Percentiles rank a stretch among this genome's conserved stretches.
phyloP scores from a whole-genome alignment of 2,113 vertebrate species.

The Dendropsophus ebraccatus region DNA sequence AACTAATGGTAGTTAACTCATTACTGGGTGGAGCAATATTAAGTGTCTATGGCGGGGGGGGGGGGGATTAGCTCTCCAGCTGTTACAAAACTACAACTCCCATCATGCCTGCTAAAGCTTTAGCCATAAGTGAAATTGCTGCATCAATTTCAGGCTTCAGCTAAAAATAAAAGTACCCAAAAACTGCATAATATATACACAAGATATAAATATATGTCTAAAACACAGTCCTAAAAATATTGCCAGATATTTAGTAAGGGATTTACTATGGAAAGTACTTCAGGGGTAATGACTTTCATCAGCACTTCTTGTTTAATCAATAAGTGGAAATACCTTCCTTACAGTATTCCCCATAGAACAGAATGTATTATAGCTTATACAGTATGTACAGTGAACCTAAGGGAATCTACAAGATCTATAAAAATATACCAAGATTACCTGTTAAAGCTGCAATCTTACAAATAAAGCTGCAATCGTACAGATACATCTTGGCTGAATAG shows the following conservation, averaged over 20 bases:
- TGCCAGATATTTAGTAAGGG: not conserved
- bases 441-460: not conserved
- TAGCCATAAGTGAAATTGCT: too few species aligned
- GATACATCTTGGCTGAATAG: not conserved
- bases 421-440: not conserved
- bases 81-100: too few species aligned
- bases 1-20: not conserved
- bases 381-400: not conserved
- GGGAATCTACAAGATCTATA: not conserved
- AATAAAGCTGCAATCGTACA: not conserved
- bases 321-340: not conserved
- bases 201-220: not conserved
- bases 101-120: too few species aligned
- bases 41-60: not conserved
- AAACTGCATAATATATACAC: too few species aligned
- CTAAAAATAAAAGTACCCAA: too few species aligned
- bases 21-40: not conserved
- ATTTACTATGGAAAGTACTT: too few species aligned
- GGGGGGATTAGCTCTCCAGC: too few species aligned
- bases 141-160: too few species aligned
- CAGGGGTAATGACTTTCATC: not conserved
- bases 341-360: too few species aligned
- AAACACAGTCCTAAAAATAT: not conserved
- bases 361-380: not conserved
- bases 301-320: not conserved